A percentile compares a stretch with the other conserved stretches of the same genome.
These are phyloP conservation scores for Apis cerana DNA, from an alignment of 1,140 invertebrate genomes.

Conservation along the genomic window DNA sequence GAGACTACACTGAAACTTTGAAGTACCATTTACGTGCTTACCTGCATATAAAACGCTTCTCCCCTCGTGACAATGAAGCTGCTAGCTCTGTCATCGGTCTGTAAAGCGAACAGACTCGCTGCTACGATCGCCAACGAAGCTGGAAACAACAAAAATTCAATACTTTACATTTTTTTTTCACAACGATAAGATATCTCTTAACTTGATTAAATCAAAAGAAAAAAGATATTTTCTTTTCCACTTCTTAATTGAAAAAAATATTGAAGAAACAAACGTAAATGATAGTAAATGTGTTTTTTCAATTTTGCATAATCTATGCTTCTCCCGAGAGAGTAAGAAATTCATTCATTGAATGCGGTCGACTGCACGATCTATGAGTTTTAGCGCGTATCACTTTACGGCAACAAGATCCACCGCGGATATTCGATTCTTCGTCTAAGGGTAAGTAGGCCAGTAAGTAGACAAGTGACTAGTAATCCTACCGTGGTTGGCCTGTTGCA, in stretches of 20 bases:
- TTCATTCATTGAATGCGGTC: constrained; percentile 25
- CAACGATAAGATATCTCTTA: no score
- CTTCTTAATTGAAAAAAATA: no score
- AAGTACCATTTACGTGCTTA: constrained; percentile 73
- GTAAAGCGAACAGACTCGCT: constrained; percentile 89
- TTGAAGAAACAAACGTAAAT: no score
- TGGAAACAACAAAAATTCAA: constrained; percentile 79
- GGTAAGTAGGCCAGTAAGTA: constrained; percentile 71
- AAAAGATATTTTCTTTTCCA: no score
- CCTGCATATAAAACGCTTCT: constrained; percentile 93
- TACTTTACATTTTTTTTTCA: neutral
- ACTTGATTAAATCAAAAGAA: neutral
- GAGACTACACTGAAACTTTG: no score
- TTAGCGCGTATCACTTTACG: constrained; percentile 61
- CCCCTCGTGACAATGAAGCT: constrained; percentile 88
- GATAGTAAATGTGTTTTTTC: neutral
- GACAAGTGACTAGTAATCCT: constrained; percentile 67
- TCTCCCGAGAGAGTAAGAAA: neutral
- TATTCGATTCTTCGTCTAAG: constrained; percentile 67
- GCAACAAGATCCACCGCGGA: constrained; percentile 69
- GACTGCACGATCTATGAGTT: constrained; percentile 11
- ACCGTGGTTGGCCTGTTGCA: constrained; percentile 60
- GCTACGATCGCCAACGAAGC: constrained; percentile 89
- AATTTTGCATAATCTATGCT: neutral
- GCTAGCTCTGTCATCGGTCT: constrained; percentile 88